Base-by-base conservation (phyloP, 2,113 vertebrate species). In the Thalassoma bifasciatum region DNA sequence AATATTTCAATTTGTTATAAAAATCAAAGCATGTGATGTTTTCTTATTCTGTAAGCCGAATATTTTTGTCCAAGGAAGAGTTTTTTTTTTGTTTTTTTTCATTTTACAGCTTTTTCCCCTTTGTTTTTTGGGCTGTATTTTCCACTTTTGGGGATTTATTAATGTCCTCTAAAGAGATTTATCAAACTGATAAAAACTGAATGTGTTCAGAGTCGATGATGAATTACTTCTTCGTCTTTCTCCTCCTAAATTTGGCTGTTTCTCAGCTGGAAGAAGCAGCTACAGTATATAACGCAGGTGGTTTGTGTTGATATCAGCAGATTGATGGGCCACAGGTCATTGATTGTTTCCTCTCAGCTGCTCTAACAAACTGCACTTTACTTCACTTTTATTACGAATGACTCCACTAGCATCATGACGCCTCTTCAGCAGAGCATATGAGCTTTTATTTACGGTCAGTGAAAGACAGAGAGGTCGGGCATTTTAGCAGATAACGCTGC, bases 391-490 rank as follows among this genome's bases (percentile, higher is more conserved):
- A 68, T 84, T 69, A 70, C 63, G 69, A 81, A 78, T 59, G 59
- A 72, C 79, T 82, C 78, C 30, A 74, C 30, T 50, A 79, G 87
- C 82, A 60, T 79, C 71, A 63, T 34, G 44, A 82, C 64, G 74
- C 81, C 40, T 77, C 72, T 65, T 77, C 84, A 76, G 16, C 64
- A 10, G 76, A 83, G 85, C 85, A 66, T 75, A 23, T 79, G 57
- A 86, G 77, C 84, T 61, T 82, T 87, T 85, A 80, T 85, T 91
- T 75, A 77, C 49, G 76, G 66, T 77, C 71, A 63, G 12, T 44
- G 66, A 72, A 21, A 82, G 62, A 64, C 64, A 30, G 57, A n/a
- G n/a, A 79, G 85, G 75, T 86, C 82, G 77, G 64, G 56, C 67
- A 24, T 81, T 81, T 82, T 54, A 82, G 64, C 69, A 63, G 71